Evolutionary conservation across 23 tunicate genomes (phyloP), one percentile per base, ranked within the genome.

Genomic region (Ascidia mentula): DNA sequence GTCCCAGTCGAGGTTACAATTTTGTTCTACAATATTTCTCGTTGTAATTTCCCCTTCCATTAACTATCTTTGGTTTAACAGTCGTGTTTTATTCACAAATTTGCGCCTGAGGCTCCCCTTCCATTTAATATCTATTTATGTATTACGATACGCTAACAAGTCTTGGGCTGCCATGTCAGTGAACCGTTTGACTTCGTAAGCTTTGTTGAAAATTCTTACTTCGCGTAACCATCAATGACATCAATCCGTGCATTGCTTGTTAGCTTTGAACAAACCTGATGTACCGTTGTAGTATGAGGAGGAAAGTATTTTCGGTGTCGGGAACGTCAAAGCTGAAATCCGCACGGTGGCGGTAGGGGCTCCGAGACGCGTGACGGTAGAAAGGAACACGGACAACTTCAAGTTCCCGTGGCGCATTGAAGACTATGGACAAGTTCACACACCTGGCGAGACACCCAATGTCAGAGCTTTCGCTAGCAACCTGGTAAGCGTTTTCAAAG

Each of bases 401-500:
- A 38, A 73, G 7, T 79, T 72, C 26, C 86, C 86, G 4, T 82
- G 86, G 86, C 34, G 37, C 59, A 77, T 65, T 33, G 31, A 73
- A 17, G 78, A 82, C 6, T 82, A 77, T 65, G 40, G 69, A 5
- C 31, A 61, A 15, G 26, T 82, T 69, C 79, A 73, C 18, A 45
- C 79, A 32, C 34, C 74, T 26, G 31, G 31, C 17, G 79, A 73
- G 34, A 65, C 32, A 32, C 34, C 79, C 1, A 46, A 82, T 26
- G n/a, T 82, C 12, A 37, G 33, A 5, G 79, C 46, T 5, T 34
- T 82, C 32, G 72, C 73, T 18, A 39, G 78, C 45, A 79, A 82
- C 34, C 12, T 82, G 86, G 86, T 82, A 34, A 45, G 86, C 53
- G n/a, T n/a, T n/a, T n/a, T n/a, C n/a, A n/a, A n/a, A n/a, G n/a